Conservation (phyloP, 2,797 vertebrate genomes). For the Xiphophorus birchmanni region DNA sequence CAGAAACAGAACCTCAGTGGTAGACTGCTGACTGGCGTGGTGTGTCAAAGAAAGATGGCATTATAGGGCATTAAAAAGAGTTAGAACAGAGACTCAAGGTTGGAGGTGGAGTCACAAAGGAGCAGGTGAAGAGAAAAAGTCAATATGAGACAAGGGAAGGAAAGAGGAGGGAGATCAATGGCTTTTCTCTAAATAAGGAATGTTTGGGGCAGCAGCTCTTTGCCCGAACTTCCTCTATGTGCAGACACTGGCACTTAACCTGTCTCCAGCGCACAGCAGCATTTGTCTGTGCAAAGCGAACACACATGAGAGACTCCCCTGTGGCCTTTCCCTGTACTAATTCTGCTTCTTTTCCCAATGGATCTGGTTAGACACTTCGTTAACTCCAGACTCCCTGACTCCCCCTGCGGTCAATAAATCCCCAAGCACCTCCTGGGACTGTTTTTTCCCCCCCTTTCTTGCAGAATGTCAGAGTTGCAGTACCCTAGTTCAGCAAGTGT, state of each 20-base stretch:
- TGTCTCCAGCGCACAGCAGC: conserved; percentile 63
- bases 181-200: conserved; percentile 74
- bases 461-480: conserved; percentile 41
- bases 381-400: conserved; percentile 63
- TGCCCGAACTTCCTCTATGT: conserved; percentile 57
- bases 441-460: conserved; percentile 18
- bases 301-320: conserved; percentile 37
- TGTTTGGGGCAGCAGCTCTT: conserved; percentile 70
- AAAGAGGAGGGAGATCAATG: conserved; percentile 67
- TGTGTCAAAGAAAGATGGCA: conserved; percentile 9
- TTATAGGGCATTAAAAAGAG: conserved; percentile 18
- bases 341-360: conserved; percentile 43
- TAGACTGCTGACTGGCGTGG: conserved; percentile 29
- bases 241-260: conserved; percentile 75
- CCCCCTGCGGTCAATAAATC: conserved; percentile 67
- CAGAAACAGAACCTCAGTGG: conserved; percentile 19
- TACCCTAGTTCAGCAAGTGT: conserved; percentile 12
- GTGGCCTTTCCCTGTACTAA: conserved; percentile 50
- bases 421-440: conserved; percentile 52
- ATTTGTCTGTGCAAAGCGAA: conserved; percentile 22
- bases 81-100: conserved; percentile 2
- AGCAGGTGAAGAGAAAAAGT: conserved; percentile 51
- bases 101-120: conserved; percentile 13
- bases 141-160: conserved; percentile 22
- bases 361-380: conserved; percentile 46